These are phyloP conservation scores for Paramormyrops hopkinsi DNA, from an alignment of 2,797 vertebrate genomes.

Conservation along the genomic window DNA sequence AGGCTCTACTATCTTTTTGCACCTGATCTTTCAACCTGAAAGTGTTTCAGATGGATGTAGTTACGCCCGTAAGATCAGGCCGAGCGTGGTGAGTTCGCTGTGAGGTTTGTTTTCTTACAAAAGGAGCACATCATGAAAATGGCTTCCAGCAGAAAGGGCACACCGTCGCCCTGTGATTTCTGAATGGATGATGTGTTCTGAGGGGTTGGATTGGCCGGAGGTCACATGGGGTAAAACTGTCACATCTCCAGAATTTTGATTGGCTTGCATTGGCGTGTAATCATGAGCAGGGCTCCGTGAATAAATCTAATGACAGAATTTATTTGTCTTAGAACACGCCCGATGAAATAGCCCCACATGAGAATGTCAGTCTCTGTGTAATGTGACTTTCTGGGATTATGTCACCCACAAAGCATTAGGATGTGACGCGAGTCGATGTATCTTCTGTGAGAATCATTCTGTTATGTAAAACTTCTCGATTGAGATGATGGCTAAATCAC, in stretches of 20 bases:
- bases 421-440: not conserved
- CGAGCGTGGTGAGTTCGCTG: not conserved
- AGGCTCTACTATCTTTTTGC: not conserved
- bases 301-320: slow-evolving; percentile 7
- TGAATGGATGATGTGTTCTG: not conserved
- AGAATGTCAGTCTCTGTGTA: not conserved
- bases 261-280: not conserved
- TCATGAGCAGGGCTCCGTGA: not conserved
- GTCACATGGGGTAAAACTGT: not conserved
- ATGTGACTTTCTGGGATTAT: slow-evolving; percentile 1
- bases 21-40: not conserved
- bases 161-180: not conserved
- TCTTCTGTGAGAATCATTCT: not conserved
- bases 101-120: not conserved
- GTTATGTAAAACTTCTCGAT: not conserved
- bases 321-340: slow-evolving; percentile 2
- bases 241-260: slow-evolving; percentile 6
- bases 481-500: not conserved
- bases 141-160: not conserved
- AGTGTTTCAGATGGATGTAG: not conserved
- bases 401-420: not conserved
- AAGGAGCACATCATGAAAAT: not conserved
- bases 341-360: not conserved
- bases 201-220: not conserved
- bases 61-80: not conserved